Evolutionary conservation across 2,888 invertebrate genomes (phyloP).

Genomic region (Microplitis manilae): DNA sequence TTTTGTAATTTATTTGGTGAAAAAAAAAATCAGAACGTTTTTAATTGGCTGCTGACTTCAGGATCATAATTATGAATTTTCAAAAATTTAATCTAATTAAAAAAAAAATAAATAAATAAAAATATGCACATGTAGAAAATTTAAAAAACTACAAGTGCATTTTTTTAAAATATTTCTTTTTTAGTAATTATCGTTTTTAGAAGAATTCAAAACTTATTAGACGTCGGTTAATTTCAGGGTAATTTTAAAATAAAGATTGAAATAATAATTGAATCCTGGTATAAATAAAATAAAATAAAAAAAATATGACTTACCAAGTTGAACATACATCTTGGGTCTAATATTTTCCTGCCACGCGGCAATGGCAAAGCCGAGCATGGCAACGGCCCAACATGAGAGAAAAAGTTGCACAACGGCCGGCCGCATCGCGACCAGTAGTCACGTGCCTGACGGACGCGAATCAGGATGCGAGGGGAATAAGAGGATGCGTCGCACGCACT

Average conservation of each 20-base stretch:
- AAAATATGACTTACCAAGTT: constrained; percentile 82
- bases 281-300: constrained; percentile 6
- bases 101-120: not conserved
- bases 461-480: not conserved
- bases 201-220: no score
- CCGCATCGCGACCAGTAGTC: constrained; percentile 45
- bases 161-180: no score
- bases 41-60: no score
- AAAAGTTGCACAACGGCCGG: constrained; percentile 58
- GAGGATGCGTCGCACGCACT: constrained; percentile 24
- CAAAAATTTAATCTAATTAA: not conserved
- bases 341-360: constrained; percentile 93
- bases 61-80: no score
- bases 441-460: constrained; percentile 23
- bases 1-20: no score
- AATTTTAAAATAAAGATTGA: not conserved
- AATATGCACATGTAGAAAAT: no score
- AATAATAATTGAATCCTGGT: not conserved
- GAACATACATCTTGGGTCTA: constrained; percentile 93
- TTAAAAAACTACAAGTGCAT: no score
- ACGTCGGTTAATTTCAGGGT: no score
- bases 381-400: constrained; percentile 73
- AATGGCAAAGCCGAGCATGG: constrained; percentile 66
- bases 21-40: no score
- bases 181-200: no score